Evolutionary conservation across 2,888 invertebrate genomes (phyloP), one percentile per base, ranked within the genome.

Genomic region (Dione vanillae): DNA sequence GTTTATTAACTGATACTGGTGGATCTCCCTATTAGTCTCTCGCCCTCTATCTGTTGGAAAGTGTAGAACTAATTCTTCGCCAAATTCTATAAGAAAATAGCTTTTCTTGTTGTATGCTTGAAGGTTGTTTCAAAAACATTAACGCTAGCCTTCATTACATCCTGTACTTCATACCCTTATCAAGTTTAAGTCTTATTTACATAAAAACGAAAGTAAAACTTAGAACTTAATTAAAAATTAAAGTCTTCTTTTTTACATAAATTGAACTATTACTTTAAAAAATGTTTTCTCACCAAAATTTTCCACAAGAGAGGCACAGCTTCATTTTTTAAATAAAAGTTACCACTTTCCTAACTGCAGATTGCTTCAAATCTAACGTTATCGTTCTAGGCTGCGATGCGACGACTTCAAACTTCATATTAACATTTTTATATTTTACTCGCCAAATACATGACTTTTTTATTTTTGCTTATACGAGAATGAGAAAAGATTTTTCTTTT

Each of bases 91-190:
- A 43, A 14, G 43, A 0, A 41, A 10, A 10, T 12, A 43, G 11
- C 11, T 43, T 43, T 14, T 5, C 12, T 14, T 0, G 7, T 43
- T 43, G 12, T 14, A n/a, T 1, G 6, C 51, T 51, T 51, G 11
- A 51, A 51, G 5, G 20, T 51, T 6, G 27, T 5, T 19, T 2
- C 20, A 49, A 19, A 20, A 10, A 51, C 51, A 27, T 12, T 51
- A 12, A 27, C 20, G 12, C 51, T 6, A 19, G 11, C 6, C 51
- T 40, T 58, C 40, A 40, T 40, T 40, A 41, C 58, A 40, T 12
- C 40, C 40, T 40, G 40, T 19, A 16, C 19, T 16, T 58, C 40
- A 40, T 9, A 58, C 58, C 58, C 58, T 58, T 58, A 40, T 58
- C 58, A 58, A 16, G 40, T 37, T 40, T 54, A n/a, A 54, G n/a